Evolutionary conservation across 2,797 vertebrate genomes (phyloP).

Genomic region (Tamandua tetradactyla): DNA sequence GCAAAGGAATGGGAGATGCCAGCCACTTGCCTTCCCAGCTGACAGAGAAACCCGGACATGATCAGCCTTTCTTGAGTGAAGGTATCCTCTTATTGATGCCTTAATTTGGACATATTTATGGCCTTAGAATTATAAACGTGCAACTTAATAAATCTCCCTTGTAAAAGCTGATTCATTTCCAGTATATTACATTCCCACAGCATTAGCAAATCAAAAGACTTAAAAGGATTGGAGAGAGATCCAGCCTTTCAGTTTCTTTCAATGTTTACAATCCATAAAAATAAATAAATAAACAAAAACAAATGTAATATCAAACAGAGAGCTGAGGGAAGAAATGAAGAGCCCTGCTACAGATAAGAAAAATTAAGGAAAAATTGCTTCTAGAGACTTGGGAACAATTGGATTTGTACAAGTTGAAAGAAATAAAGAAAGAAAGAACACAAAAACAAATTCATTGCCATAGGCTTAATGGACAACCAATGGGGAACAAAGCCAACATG

Average conservation of each 20-base stretch:
- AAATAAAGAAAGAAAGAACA: not conserved
- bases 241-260: not conserved
- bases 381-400: not conserved
- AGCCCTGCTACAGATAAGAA: not conserved
- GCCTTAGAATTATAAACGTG: no score
- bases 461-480: accelerated
- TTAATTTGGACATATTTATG: no score
- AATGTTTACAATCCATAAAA: not conserved
- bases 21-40: no score
- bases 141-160: no score
- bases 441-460: not conserved
- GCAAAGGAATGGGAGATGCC: no score
- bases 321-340: not conserved
- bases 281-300: not conserved
- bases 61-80: no score
- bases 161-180: no score
- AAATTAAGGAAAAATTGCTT: not conserved
- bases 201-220: no score
- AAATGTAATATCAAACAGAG: not conserved
- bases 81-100: no score
- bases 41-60: no score
- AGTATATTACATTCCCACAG: no score
- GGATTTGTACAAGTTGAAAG: not conserved
- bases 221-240: not conserved
- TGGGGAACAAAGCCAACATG: accelerated